Conservation (phyloP, 2,888 invertebrate species). For the Tetranychus piercei region DNA sequence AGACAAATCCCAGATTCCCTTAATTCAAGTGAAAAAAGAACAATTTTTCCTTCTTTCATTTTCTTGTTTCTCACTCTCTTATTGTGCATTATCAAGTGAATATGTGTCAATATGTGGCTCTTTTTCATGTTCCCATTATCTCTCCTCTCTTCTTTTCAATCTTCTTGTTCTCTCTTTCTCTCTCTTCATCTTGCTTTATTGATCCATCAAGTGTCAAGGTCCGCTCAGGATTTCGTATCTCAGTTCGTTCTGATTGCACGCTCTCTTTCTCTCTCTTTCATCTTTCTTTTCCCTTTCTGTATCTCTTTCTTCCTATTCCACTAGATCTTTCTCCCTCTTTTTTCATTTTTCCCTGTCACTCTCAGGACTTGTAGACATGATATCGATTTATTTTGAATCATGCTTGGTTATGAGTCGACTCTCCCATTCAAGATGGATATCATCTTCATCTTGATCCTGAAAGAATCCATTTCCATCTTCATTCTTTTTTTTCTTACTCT, state of each 20-base stretch:
- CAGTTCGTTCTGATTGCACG: conserved; percentile 57
- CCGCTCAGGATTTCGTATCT: conserved; percentile 37
- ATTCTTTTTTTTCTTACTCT: neutral
- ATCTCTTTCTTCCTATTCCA: conserved; percentile 5
- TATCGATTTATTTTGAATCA: neutral
- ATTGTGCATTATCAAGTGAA: conserved; percentile 1
- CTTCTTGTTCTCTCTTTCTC: neutral
- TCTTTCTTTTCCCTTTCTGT: neutral
- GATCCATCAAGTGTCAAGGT: neutral
- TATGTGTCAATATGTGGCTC: conserved; percentile 1
- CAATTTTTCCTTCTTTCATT: neutral
- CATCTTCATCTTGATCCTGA: conserved; percentile 4
- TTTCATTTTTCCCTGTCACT: neutral
- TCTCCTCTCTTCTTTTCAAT: neutral
- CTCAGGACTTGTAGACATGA: neutral
- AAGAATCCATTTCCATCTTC: neutral
- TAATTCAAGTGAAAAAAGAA: neutral
- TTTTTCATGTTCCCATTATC: neutral
- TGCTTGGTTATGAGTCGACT: conserved; percentile 6
- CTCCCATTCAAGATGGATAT: neutral
- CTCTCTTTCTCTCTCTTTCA: conserved; percentile 32
- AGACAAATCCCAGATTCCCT: neutral
- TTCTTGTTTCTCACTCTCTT: neutral
- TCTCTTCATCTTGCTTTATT: neutral
- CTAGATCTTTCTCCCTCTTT: neutral